These are phyloP conservation scores for Hypolimnas misippus DNA, from an alignment of 2,888 invertebrate genomes.

Conservation along the genomic window DNA sequence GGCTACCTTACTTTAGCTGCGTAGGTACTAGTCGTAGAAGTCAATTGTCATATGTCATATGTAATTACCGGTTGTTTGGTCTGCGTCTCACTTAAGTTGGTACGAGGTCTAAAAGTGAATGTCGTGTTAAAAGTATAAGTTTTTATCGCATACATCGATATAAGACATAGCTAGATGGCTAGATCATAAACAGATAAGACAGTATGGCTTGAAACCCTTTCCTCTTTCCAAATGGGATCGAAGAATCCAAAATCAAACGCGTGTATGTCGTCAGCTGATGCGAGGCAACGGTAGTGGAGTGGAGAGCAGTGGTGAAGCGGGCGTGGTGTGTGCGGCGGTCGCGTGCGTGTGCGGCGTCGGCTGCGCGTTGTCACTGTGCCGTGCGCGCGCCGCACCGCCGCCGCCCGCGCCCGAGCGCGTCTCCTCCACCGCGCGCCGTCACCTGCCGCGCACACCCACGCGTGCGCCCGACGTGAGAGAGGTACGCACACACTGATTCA, in stretches of 20 bases:
- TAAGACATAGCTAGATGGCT: no score
- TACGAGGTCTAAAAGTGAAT: no score
- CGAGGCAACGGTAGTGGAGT: conserved; percentile 65
- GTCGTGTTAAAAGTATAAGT: no score
- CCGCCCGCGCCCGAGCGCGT: conserved; percentile 67
- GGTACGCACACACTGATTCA: conserved; percentile 7
- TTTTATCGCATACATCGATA: no score
- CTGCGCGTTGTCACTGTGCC: conserved; percentile 86
- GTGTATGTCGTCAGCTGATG: conserved; percentile 48
- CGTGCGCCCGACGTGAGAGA: conserved; percentile 21
- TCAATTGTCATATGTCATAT: no score
- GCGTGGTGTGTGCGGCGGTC: conserved; percentile 86
- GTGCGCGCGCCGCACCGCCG: conserved; percentile 67
- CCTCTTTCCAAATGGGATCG: no score
- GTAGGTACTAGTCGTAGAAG: no score
- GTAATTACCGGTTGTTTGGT: no score
- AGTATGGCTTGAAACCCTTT: no score
- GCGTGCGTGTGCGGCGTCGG: conserved; percentile 86
- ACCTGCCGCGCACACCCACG: conserved; percentile 32
- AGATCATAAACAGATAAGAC: no score
- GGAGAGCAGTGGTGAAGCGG: conserved; percentile 83
- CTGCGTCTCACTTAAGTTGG: no score
- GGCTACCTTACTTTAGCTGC: no score
- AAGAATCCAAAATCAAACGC: not conserved
- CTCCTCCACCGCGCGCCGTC: conserved; percentile 60